Evolutionary conservation across 2,113 vertebrate species (phyloP), one percentile per base, ranked within the genome.

Genomic region (Stictonetta naevosa): DNA sequence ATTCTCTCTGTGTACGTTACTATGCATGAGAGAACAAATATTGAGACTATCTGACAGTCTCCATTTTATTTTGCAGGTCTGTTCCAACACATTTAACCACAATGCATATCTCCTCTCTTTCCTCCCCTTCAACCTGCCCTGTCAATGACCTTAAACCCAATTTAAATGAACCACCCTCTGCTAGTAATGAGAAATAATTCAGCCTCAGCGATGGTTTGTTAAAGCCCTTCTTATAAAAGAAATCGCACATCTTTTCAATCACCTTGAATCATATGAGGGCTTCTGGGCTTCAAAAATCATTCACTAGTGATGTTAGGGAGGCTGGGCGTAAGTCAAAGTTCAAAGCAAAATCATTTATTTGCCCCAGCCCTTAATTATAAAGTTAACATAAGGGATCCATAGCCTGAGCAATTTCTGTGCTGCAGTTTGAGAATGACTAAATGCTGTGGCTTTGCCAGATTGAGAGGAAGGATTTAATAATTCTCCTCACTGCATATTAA

Each of bases 71-170:
- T 78, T 92, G 81, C 86, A 90, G 83, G 77, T 92, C 92, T 88
- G 83, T 92, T 97, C 91, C 95, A 95, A 96, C 81, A 85, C 93
- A 96, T 96, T 96, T 96, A 95, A 94, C 88, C 88, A 93, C 52
- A 86, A 88, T 34, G 76, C 56, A 6, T 68, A 83, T 71, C 91
- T 93, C 66, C 81, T 72, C 90, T 90, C 73, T 79, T 79, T 78
- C 80, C 36, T 88, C 63, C 36, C 48, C 92, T 93, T 85, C 91
- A 93, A 42, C 55, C 74, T 91, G 92, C 92, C 91, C 92, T 59
- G 55, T 59, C 38, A 6, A 80, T 78, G 95, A 96, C 95, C 94
- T 94, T 77, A 91, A 91, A 90, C 75, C 38, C 71, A 87, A 91
- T 94, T 90, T 95, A 90, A 92, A 95, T 42, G 89, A 95, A 52